Base-by-base conservation (phyloP, 2,888 invertebrate genomes). In the Neria commutata region DNA sequence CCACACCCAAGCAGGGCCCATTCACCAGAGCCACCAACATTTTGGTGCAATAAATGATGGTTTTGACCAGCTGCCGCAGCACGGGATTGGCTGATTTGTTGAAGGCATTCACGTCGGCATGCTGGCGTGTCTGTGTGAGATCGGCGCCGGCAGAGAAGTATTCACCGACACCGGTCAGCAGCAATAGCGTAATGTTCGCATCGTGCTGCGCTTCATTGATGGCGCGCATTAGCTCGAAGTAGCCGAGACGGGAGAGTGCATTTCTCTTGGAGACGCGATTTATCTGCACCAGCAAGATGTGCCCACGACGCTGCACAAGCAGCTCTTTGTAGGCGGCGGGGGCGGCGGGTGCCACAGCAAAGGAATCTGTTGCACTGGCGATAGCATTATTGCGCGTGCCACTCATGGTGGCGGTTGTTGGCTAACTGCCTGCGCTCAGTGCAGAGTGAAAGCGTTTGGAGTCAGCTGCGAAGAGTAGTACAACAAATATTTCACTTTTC, bases 1-100 rank as follows among this genome's bases (percentile, higher is more conserved):
- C 79, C 67, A 98, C 88, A 16, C 98, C 98, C 63, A 97, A 87
- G 21, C 96, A 95, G 50, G 95, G 95, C 6, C 98, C 98, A 85
- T 98, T 95, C 0, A 98, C 89, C 51, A 96, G 83, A 19, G 91
- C 93, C 63, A 98, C 85, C 54, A 98, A 75, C 34, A 95, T 83
- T 81, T 98, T 98, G 0, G 94, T 92, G 77, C 92, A 95, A 66
- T 87, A 86, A 64, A 96, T 91, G 70, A 95, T 89, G 0, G 91
- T 85, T 59, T 87, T 85, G 6, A 95, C 85, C 79, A 91, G 90
- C 10, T 86, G 82, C 65, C 87, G 87, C 63, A 84, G 58, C 37
- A 74, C 69, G 3, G 64, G 64, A 45, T 76, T 75, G 56, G 70
- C 63, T 67, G 67, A 48, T 61, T 78, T 70, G 48, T 79, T 66